Percentiles rank a stretch among this genome's conserved stretches.
phyloP scores from a whole-genome alignment of 2,888 invertebrate genomes.

The Phortica magna region DNA sequence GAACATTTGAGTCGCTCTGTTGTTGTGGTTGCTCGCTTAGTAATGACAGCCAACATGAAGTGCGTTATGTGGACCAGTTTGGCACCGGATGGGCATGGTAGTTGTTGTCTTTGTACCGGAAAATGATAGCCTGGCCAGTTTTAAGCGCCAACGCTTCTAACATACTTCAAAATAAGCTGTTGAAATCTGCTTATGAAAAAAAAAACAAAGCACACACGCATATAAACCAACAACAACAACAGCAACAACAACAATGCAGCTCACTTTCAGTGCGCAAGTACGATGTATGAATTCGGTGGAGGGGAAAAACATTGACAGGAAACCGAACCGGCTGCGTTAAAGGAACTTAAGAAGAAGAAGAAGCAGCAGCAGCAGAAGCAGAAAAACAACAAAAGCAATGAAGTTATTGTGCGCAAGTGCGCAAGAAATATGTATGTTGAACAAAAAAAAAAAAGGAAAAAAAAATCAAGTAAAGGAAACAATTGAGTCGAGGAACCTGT shows the following conservation, averaged over 20 bases:
- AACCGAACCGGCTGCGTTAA: conserved; percentile 74
- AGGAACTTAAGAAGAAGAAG: conserved; percentile 49
- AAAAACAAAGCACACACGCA: background rate
- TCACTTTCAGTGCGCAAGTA: background rate
- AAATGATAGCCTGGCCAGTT: conserved; percentile 5
- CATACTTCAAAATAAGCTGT: conserved; percentile 12
- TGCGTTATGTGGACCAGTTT: conserved; percentile 12
- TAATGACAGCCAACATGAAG: background rate
- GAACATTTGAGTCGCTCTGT: conserved; percentile 5
- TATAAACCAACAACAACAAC: too few species aligned
- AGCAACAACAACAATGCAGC: too few species aligned
- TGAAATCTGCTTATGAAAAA: background rate
- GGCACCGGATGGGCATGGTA: conserved; percentile 25
- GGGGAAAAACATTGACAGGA: conserved; percentile 59
- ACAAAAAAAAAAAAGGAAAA: conserved; percentile 18
- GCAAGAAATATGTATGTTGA: background rate
- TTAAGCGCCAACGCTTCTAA: conserved; percentile 25
- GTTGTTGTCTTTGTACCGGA: conserved; percentile 9
- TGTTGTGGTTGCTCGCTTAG: background rate
- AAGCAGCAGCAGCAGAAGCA: conserved; percentile 4
- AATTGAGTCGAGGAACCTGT: conserved; percentile 30
- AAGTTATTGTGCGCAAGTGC: background rate
- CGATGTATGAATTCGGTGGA: background rate
- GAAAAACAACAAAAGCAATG: conserved; percentile 21
- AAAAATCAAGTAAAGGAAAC: conserved; percentile 8